Percentiles rank a stretch among this genome's conserved stretches.
phyloP scores from a whole-genome alignment of 92 coral and sea anemone genomes.

The Muricea muricata region DNA sequence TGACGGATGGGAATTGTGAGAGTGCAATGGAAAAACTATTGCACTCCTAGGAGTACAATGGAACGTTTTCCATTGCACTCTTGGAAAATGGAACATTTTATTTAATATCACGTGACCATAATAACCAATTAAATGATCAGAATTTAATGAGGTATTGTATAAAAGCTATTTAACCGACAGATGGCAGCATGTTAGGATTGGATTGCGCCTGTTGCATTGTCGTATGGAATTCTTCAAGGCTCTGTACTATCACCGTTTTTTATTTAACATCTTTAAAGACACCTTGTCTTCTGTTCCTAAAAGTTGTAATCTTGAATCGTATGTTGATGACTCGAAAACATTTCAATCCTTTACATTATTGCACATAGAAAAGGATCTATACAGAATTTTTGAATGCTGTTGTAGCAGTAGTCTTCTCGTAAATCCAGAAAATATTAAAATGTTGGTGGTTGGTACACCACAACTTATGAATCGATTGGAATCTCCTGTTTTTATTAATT shows the following conservation, averaged over 20 bases:
- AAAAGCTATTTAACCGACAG: slow-evolving; percentile 36
- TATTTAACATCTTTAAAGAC: slow-evolving; percentile 47
- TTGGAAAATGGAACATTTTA: too few species aligned
- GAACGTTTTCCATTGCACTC: too few species aligned
- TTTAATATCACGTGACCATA: too few species aligned
- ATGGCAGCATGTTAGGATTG: slow-evolving; percentile 54
- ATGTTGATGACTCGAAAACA: slow-evolving; percentile 67
- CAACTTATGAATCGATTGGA: slow-evolving; percentile 41
- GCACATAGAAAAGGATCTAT: slow-evolving; percentile 57
- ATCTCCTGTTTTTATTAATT: background rate
- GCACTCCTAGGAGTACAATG: too few species aligned
- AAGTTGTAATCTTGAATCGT: slow-evolving; percentile 56
- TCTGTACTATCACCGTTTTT: slow-evolving; percentile 65
- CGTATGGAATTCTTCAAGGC: slow-evolving; percentile 67
- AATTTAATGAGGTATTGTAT: too few species aligned
- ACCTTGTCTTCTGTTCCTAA: slow-evolving; percentile 37
- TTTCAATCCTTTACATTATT: slow-evolving; percentile 48
- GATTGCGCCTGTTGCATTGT: slow-evolving; percentile 43
- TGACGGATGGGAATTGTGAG: too few species aligned
- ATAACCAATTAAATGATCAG: too few species aligned
- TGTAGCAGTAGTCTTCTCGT: slow-evolving; percentile 56
- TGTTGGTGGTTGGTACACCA: slow-evolving; percentile 55
- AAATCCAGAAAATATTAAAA: slow-evolving; percentile 65
- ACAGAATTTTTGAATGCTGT: slow-evolving; percentile 58
- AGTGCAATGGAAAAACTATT: too few species aligned